Percentiles rank a stretch among this genome's conserved stretches.
These are phyloP conservation scores for Colletes collaris DNA, from an alignment of 2,888 invertebrate genomes.

Conservation along the genomic window DNA sequence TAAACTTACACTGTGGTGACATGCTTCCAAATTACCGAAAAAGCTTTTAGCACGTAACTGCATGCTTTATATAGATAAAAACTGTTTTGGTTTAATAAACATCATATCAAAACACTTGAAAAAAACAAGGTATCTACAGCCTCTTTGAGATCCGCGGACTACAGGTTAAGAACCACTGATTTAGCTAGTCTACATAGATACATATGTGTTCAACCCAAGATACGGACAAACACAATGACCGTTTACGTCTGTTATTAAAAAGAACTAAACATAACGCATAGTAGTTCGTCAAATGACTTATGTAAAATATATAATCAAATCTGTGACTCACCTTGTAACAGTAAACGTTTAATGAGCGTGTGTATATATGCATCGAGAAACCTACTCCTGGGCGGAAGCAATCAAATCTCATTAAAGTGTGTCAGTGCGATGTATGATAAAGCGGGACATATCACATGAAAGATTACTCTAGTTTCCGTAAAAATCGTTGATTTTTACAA, in stretches of 20 bases:
- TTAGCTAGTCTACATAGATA: too few species aligned
- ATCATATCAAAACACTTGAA: too few species aligned
- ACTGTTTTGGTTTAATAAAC: too few species aligned
- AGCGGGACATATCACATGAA: slow-evolving; percentile 6
- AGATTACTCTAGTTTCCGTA: slow-evolving; percentile 4
- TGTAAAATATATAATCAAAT: not conserved
- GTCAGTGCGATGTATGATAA: slow-evolving; percentile 7
- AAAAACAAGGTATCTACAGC: too few species aligned
- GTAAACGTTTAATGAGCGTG: not conserved
- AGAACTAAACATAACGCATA: not conserved
- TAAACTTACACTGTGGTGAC: too few species aligned
- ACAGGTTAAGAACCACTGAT: too few species aligned
- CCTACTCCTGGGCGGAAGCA: not conserved
- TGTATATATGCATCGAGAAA: slow-evolving; percentile 13
- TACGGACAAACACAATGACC: not conserved
- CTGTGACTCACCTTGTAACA: slow-evolving; percentile 6
- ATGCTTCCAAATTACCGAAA: too few species aligned
- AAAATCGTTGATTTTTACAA: slow-evolving; percentile 11
- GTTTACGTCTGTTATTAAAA: not conserved
- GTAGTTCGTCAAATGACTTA: not conserved
- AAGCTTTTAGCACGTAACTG: too few species aligned
- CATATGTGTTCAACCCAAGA: too few species aligned
- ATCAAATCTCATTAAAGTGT: slow-evolving; percentile 14
- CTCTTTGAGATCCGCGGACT: too few species aligned
- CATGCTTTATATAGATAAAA: too few species aligned